Evolutionary conservation across 1,140 invertebrate species (phyloP).

Genomic region (Drosophila paulistorum): DNA sequence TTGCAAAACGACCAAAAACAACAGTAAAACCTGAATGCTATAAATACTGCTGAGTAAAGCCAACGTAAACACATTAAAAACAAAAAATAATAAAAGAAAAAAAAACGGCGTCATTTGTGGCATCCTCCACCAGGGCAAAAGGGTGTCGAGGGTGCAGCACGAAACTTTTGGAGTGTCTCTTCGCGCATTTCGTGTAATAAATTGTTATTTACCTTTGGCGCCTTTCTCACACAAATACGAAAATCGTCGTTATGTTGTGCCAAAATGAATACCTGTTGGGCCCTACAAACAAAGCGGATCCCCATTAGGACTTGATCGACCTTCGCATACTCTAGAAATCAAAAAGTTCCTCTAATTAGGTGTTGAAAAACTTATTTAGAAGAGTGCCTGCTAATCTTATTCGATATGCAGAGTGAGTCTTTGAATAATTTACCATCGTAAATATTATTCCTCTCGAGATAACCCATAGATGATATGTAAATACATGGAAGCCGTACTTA

Average conservation of each 20-base stretch:
- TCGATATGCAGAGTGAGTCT: too few relatives aligned
- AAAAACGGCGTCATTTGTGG: not conserved
- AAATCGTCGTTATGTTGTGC: constrained; percentile 57
- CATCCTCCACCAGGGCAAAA: constrained; percentile 28
- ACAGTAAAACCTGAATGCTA: constrained; percentile 54
- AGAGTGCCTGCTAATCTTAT: too few relatives aligned
- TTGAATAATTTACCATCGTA: too few relatives aligned
- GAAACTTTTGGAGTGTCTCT: constrained; percentile 55
- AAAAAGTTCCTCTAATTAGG: not conserved
- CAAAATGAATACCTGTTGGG: constrained; percentile 75
- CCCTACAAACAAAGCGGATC: constrained; percentile 35
- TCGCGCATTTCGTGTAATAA: constrained; percentile 74
- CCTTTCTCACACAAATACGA: constrained; percentile 23
- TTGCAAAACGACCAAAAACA: constrained; percentile 47
- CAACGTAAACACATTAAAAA: constrained; percentile 2
- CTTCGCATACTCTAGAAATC: constrained; percentile 25
- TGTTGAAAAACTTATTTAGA: too few relatives aligned
- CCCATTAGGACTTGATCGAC: constrained; percentile 2
- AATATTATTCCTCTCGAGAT: too few relatives aligned
- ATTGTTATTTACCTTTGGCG: constrained; percentile 60
- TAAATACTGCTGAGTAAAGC: constrained; percentile 58
- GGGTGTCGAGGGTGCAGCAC: constrained; percentile 19
- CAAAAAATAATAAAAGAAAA: too few relatives aligned
- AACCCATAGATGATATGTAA: too few relatives aligned
- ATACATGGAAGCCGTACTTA: too few relatives aligned